Base-by-base conservation (phyloP, 2,888 invertebrate species). In the Orgyia antiqua region DNA sequence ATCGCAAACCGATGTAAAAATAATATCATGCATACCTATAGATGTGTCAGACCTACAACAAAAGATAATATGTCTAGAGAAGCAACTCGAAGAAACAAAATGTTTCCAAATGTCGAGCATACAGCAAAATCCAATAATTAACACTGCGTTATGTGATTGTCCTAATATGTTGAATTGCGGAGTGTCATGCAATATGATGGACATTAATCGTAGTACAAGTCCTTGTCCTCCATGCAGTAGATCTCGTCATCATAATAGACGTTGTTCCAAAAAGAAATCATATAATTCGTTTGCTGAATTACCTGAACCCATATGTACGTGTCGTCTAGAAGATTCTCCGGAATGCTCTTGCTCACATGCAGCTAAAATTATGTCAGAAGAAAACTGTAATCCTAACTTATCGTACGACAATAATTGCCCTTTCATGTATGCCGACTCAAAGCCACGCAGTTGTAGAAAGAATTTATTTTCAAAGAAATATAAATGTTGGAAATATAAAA, bases 21-120 rank as follows among this genome's bases (percentile, higher is more conserved):
- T 86, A 31, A 78, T 84, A 53, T 86, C 84, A 10, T 86, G 84
- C 43, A 82, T 86, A 51, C 84, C 84, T 3, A 78, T 84, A 40
- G 84, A 86, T 41, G 84, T 84, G 2, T 73, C 80, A 6, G 84
- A 84, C 35, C 58, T 84, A 20, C 84, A 84, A 42, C 68, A 79
- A 39, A 77, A 71, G 37, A 80, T 86, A 2, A 39, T 63, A 1
- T 32, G 39, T 13, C 57, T 83, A 13, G 80, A 84, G 43, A 69
- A 58, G 35, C 61, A 82, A 42, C 42, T 82, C 7, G 62, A 62
- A 13, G 62, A 11, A 4, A 11, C 9, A 6, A 23, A 5, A 7
- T 2, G 20, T 20, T 20, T 7, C n/a, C 8, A 4, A 20, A 4
- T 20, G 20, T 0, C 15, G 19, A 1, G 4, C 9, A 1, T 10